Evolutionary conservation across 2,888 invertebrate genomes (phyloP).

Genomic region (Agrenia bidenticulata): DNA sequence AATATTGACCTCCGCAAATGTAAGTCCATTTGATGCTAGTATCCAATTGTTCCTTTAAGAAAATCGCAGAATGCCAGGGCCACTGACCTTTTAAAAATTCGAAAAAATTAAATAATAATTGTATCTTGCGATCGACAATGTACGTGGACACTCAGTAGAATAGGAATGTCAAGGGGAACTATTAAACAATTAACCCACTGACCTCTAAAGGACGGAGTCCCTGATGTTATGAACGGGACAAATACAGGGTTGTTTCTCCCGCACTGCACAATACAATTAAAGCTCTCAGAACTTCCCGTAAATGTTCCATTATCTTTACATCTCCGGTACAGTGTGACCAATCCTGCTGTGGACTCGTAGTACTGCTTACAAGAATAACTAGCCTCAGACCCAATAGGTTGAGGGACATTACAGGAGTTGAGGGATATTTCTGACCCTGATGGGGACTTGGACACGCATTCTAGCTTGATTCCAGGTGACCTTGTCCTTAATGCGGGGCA

Average conservation of each 20-base stretch:
- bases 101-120: not conserved
- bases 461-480: conserved; percentile 24
- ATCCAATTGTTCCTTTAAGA: conserved; percentile 18
- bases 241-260: conserved; percentile 37
- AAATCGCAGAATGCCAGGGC: conserved; percentile 67
- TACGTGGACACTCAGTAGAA: too few relatives aligned
- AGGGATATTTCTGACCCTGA: conserved; percentile 23
- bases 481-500: conserved; percentile 26
- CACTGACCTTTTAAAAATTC: conserved; percentile 64
- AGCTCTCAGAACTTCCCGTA: conserved; percentile 38
- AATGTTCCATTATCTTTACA: conserved; percentile 48
- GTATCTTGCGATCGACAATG: too few relatives aligned
- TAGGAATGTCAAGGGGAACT: too few relatives aligned
- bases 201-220: conserved; percentile 58
- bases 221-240: conserved; percentile 41
- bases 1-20: conserved; percentile 68
- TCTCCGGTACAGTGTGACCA: conserved; percentile 34
- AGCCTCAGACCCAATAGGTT: conserved; percentile 41
- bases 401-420: conserved; percentile 27
- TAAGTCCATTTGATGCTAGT: conserved; percentile 57
- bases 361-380: conserved; percentile 43
- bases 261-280: conserved; percentile 45
- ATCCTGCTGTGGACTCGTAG: conserved; percentile 41
- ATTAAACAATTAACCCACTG: too few relatives aligned
- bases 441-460: conserved; percentile 32